phyloP scores from a whole-genome alignment of 2,797 vertebrate genomes.

The Tarsius wallacei region DNA sequence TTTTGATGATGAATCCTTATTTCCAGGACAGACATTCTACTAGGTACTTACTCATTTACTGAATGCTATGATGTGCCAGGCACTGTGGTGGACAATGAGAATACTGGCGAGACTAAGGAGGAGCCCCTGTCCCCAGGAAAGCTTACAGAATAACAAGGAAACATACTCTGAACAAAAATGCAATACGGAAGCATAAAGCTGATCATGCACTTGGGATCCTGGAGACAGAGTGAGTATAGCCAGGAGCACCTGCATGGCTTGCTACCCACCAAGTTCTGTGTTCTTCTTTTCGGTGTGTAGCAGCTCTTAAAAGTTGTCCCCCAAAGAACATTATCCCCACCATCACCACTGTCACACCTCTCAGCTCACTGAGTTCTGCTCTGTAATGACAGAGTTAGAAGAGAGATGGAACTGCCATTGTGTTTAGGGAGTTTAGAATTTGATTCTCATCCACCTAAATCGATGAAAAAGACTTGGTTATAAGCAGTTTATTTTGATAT shows the following conservation, averaged over 20 bases:
- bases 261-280: rapidly evolving
- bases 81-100: not conserved
- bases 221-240: rapidly evolving
- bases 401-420: not conserved
- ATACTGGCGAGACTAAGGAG: not conserved
- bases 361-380: not conserved
- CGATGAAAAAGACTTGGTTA: not conserved
- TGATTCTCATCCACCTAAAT: not conserved
- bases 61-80: not conserved
- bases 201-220: rapidly evolving
- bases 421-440: not conserved
- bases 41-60: not conserved
- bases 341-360: not conserved
- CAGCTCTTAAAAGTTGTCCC: not conserved
- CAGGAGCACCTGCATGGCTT: rapidly evolving
- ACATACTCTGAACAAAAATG: not conserved
- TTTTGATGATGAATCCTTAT: not conserved
- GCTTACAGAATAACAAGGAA: not conserved
- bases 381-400: not conserved
- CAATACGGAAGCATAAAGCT: not conserved
- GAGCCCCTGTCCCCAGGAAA: not conserved
- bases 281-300: not conserved
- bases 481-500: not conserved
- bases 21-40: not conserved
- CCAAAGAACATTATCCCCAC: no score